Evolutionary conservation across 2,113 vertebrate species (phyloP), one percentile per base, ranked within the genome.

Genomic region (Hydropotes inermis): DNA sequence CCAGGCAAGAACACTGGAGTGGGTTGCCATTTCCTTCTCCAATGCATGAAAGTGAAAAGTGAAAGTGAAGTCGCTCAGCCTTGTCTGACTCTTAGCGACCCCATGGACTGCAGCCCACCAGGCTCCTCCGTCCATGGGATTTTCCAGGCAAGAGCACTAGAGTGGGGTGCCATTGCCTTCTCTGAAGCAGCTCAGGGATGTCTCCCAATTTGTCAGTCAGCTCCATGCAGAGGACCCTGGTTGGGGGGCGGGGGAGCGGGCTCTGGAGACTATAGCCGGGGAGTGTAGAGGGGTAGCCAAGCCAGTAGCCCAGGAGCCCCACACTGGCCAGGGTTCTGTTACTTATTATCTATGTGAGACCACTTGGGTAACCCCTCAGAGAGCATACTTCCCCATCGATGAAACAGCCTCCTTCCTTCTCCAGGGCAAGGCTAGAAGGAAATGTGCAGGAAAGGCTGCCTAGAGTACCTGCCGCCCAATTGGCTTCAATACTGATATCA

Each of bases 401-500:
- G 13, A 36, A 27, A 67, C 11, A 15, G 28, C 70, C 23, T 21
- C 55, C 16, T 64, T 36, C 30, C 86, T 60, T 55, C 67, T 57
- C 33, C 74, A n/a, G 50, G 12, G n/a, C 28, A 30, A 95, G 36
- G 54, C 43, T 3, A 10, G 47, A 70, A 50, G 64, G 50, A 14
- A 79, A 84, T 0, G 8, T 11, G 58, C 60, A 3, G 8, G 33
- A 36, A 91, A 57, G 3, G 1, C 47, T 14, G 10, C 11, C 5
- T 1, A 1, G 27, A 55, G 47, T 1, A 2, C 12, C 57, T 36
- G 60, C 23, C 7, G 16, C 67, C 25, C 5, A 60, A n/a, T 2
- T 23, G 50, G 39, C 25, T 33, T 67, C 36, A 21, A 10, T 11
- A 36, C 45, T 6, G 33, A 50, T 2, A n/a, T 47, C 30, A 50